phyloP scores from a whole-genome alignment of 2,888 invertebrate genomes.

The Iselma pallidipennis region DNA sequence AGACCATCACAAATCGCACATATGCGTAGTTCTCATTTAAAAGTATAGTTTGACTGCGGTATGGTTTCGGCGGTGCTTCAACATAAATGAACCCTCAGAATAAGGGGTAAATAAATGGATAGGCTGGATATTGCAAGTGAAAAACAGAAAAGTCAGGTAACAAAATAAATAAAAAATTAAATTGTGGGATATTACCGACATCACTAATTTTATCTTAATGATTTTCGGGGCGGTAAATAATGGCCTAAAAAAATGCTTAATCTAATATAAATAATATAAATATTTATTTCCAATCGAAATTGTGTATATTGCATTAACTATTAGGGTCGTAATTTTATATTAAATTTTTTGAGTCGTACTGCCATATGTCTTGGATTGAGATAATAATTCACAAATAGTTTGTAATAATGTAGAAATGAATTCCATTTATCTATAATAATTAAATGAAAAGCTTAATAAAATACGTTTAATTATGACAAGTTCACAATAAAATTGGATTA shows the following conservation, averaged over 20 bases:
- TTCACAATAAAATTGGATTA: slow-evolving; percentile 35
- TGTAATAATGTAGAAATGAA: slow-evolving; percentile 33
- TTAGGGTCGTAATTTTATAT: slow-evolving; percentile 33
- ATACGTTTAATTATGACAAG: slow-evolving; percentile 35
- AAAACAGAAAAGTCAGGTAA: no score
- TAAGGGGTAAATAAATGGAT: no score
- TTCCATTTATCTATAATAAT: slow-evolving; percentile 37
- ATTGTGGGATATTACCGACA: no score
- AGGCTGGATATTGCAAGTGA: no score
- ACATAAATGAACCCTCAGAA: no score
- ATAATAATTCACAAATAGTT: slow-evolving; percentile 41
- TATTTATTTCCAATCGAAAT: slow-evolving; percentile 10
- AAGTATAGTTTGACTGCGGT: no score
- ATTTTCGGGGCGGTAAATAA: not conserved
- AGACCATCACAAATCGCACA: no score
- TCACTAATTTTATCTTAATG: not conserved
- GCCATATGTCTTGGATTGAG: slow-evolving; percentile 40
- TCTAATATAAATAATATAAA: slow-evolving; percentile 10
- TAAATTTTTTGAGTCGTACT: slow-evolving; percentile 35
- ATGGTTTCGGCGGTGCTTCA: no score
- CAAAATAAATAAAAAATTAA: no score
- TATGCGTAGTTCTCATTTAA: no score
- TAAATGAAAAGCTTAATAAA: slow-evolving; percentile 38
- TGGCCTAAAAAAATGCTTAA: not conserved
- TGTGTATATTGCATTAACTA: slow-evolving; percentile 12